A percentile compares a stretch with the other conserved stretches of the same genome.
Conservation (phyloP, 2,113 vertebrate species). For the Psettodes erumei region DNA sequence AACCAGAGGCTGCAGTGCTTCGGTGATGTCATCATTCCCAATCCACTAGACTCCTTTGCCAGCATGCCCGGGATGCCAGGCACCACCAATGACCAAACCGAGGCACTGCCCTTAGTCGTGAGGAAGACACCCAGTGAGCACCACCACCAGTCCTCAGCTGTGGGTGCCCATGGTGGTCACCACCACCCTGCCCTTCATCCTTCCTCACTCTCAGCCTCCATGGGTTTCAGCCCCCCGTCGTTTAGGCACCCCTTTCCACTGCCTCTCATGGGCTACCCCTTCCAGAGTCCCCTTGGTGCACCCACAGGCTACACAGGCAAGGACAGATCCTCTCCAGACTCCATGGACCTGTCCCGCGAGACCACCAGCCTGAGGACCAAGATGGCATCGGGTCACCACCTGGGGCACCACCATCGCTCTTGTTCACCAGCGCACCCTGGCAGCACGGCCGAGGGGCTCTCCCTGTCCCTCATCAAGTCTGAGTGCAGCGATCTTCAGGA, state of each 20-base stretch:
- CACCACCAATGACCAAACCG: conserved; percentile 92
- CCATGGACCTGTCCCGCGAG: conserved; percentile 96
- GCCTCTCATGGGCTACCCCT: conserved; percentile 96
- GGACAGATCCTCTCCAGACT: conserved; percentile 94
- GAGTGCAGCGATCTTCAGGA: conserved; percentile 98
- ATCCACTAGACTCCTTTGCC: conserved; percentile 92
- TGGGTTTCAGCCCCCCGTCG: conserved; percentile 93
- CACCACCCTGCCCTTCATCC: conserved; percentile 94
- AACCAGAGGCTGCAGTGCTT: conserved; percentile 97
- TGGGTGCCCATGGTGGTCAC: conserved; percentile 88
- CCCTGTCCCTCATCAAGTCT: conserved; percentile 97
- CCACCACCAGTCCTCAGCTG: conserved; percentile 90
- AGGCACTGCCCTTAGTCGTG: conserved; percentile 96
- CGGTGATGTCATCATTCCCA: conserved; percentile 98
- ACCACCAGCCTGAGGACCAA: conserved; percentile 97
- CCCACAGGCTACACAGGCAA: conserved; percentile 92
- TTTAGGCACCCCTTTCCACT: conserved; percentile 97
- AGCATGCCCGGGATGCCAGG: conserved; percentile 88
- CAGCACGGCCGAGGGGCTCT: conserved; percentile 92
- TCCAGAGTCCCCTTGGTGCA: conserved; percentile 92
- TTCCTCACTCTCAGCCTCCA: conserved; percentile 92
- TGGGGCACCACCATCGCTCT: conserved; percentile 89
- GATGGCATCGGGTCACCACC: conserved; percentile 94
- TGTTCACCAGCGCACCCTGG: conserved; percentile 94
- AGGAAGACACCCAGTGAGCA: conserved; percentile 95